Base-by-base conservation (phyloP, 1,140 invertebrate genomes). In the Penaeus indicus region DNA sequence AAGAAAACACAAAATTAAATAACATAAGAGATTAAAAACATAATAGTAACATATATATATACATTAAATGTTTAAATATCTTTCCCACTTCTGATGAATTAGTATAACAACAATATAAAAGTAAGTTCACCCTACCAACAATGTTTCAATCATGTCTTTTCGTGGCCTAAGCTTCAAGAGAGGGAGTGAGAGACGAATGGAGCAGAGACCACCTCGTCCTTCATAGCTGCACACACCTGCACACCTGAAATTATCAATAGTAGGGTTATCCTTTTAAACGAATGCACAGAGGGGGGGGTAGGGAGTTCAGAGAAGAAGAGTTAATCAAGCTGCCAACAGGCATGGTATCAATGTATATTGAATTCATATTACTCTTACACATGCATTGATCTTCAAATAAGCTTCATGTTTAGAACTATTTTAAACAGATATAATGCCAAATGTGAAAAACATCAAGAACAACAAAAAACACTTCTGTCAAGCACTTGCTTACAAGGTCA, bases 161-260 rank as follows among this genome's bases (percentile, higher is more conserved):
- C 98, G 94, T 7, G 98, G 97, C 81, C 99, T 93, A 5, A 99
- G 92, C 93, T 98, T 98, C 0, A 99, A 93, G 21, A 99, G 93
- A 0, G 98, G 98, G 92, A 96, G 95, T 93, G 98, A 99, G 5
- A 99, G 92, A 63, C 96, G 94, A 77, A 98, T 96, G 18, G 96
- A 95, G 92, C 98, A 98, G 22, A 97, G 93, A 27, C 97, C 96
- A 88, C 94, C 95, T 91, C 95, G 93, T 1, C 95, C 94, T 92
- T 96, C 95, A 93, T 98, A 98, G 60, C 93, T 94, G 94, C 97
- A 98, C 21, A 96, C 91, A 25, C 97, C 97, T 90, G 97, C 97
- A 95, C 96, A 91, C 96, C 62, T 95, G 96, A 90, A 86, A 93
- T 91, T 84, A 91, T 85, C 88, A 13, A 21, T 2, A 21, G 88